Evolutionary conservation across 2,797 vertebrate species (phyloP).

Genomic region (Sebastes hubbsi): DNA sequence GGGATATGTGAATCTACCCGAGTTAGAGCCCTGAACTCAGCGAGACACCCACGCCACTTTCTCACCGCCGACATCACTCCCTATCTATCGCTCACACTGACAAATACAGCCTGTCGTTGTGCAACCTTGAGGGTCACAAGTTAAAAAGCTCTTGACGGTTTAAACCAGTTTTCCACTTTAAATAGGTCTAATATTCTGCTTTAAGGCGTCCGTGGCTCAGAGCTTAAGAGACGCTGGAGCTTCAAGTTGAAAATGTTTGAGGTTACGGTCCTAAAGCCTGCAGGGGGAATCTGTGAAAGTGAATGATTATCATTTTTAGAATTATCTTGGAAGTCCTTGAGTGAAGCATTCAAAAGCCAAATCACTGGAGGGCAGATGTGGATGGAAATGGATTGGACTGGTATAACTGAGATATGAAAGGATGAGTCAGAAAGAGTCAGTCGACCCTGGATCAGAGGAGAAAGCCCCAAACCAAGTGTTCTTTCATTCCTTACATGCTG

Average conservation of each 20-base stretch:
- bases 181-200: constrained; percentile 6
- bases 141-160: constrained; percentile 25
- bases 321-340: constrained; percentile 3
- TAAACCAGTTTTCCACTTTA: constrained; percentile 32
- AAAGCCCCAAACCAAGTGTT: background rate
- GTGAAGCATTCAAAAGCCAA: background rate
- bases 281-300: background rate
- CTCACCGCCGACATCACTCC: background rate
- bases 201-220: background rate
- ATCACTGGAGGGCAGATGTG: background rate
- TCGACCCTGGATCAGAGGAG: background rate
- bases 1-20: constrained; percentile 19
- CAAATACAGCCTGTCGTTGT: background rate
- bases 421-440: background rate
- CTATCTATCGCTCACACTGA: background rate
- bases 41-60: background rate
- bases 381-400: background rate
- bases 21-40: background rate
- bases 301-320: background rate
- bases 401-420: background rate
- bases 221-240: background rate
- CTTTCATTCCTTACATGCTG: background rate
- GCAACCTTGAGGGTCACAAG: constrained; percentile 5
- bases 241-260: background rate
- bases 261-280: background rate